Base-by-base conservation (phyloP, 2,888 invertebrate species). In the Clunio marinus region DNA sequence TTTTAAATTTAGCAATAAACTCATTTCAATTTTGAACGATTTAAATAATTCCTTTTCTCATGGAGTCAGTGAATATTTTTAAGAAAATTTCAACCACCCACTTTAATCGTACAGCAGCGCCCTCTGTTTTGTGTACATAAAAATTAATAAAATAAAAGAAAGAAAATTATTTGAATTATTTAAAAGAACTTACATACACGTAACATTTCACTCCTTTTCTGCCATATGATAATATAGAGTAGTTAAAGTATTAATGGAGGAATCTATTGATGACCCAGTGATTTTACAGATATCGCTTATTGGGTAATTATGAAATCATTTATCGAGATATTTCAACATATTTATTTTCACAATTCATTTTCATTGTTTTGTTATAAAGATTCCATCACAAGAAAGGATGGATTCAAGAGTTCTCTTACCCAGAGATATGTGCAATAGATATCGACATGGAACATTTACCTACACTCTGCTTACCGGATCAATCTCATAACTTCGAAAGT, bases 381-480 rank as follows among this genome's bases (percentile, higher is more conserved):
- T 63, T 63, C 22, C 63, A 63, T 27, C 63, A 63, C 24, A 63
- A 63, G 22, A 27, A 45, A 41, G 63, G 63, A 20, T 45, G 45
- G n/a, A 24, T 15, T 1, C 45, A 17, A 17, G 46, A 63, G 45
- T 20, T 25, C 15, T n/a, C 25, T 15, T 63, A 46, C 46, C 63
- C 63, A 8, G 27, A 45, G 8, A 28, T 27, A 8, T 22, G 10
- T 25, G 22, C 7, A 13, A 17, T 37, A 13, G 63, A 63, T 25
- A 27, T 46, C 17, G 46, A 63, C 28, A 17, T 27, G 1, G 63
- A 63, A 17, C 20, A 20, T 20, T 37, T 62, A 22, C 62, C 62
- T 5, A 20, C 63, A 2, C 46, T 63, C 7, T 63, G 63, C 10
- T 27, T 63, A 7, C 63, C 63, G 1, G 63, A 63, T 46, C 63